Evolutionary conservation across 2,888 invertebrate genomes (phyloP), one percentile per base, ranked within the genome.

Genomic region (Pterostichus madidus): DNA sequence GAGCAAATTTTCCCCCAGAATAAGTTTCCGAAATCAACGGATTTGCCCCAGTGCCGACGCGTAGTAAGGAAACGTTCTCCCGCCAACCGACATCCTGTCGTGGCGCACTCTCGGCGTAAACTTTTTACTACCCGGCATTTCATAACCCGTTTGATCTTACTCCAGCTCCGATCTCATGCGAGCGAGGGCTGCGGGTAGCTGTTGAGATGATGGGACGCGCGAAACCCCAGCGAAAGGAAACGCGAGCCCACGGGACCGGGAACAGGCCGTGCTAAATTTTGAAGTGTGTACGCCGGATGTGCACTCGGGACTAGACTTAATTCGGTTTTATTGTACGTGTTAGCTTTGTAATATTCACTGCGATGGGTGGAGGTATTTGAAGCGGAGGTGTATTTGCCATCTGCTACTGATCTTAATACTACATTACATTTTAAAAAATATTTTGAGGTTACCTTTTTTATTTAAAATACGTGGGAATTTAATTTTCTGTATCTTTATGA

Each of bases 121-220:
- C 75, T 75, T 75, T 75, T 75, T 75, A 75, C 75, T 52, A 75
- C 75, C 73, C 49, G 32, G 75, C 75, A 32, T 75, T 75, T 75
- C 75, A 75, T 75, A 75, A 75, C 75, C 75, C 75, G 75, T 75
- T 75, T 75, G 75, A 75, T 75, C 52, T 75, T 71, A 15, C 49
- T 24, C 49, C 13, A 15, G 46, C 32, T 7, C 64, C n/a, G 39
- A 8, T 8, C 52, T 52, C 52, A 52, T 52, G 56, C 56, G 56
- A 17, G 56, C 15, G 24, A 24, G 24, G 24, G 24, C 3, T 24
- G n/a, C 32, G 44, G 68, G 44, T 52, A 5, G 52, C 52, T 52
- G n/a, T 52, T 8, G n/a, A 52, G 52, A 32, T 64, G 64, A 64
- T 64, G 64, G 68, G 68, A 13, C 68, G 39, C 24, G 15, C n/a